Evolutionary conservation across 2,797 vertebrate genomes (phyloP), one percentile per base, ranked within the genome.

Genomic region (Lophura swinhoii): DNA sequence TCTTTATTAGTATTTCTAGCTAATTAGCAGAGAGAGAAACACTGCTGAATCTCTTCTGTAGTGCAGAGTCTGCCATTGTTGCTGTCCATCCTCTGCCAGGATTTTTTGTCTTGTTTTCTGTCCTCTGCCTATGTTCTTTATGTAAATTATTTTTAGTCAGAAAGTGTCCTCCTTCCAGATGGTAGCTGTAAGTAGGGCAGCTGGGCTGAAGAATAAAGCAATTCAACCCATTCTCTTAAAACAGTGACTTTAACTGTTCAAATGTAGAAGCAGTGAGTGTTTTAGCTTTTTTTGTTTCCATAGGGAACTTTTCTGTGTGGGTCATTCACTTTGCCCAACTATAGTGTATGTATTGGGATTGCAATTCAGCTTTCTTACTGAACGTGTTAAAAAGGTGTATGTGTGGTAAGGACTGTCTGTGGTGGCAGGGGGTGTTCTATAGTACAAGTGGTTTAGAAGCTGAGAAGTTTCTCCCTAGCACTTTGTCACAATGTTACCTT

Each of bases 151-250:
- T 90, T 94, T 92, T 87, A 92, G 83, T 73, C 1, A 1, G 64
- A 81, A 79, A 76, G 76, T 87, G 94, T 68, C 71, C 80, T 90
- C 26, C 44, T 93, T 94, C 84, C 86, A 87, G 74, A 46, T 82
- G 69, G 77, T 56, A 76, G 56, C 74, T 70, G 1, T 88, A 94
- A 88, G 78, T 87, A 93, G 94, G 86, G 68, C 88, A 91, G 39
- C 68, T 86, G 63, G 63, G 59, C 48, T 91, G 87, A 80, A 78
- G 39, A 78, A 41, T 73, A 76, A 84, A 93, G 59, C 55, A 56
- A 35, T 39, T 6, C 5, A 60, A 68, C 24, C 9, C 15, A 69
- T 81, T 75, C 23, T 81, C 39, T 77, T 66, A 23, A 63, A 88
- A 66, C 3, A 4, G 18, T 49, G 51, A 41, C 35, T 77, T 67